Evolutionary conservation across 2,113 vertebrate species (phyloP).

Genomic region (Cynoglossus semilaevis): DNA sequence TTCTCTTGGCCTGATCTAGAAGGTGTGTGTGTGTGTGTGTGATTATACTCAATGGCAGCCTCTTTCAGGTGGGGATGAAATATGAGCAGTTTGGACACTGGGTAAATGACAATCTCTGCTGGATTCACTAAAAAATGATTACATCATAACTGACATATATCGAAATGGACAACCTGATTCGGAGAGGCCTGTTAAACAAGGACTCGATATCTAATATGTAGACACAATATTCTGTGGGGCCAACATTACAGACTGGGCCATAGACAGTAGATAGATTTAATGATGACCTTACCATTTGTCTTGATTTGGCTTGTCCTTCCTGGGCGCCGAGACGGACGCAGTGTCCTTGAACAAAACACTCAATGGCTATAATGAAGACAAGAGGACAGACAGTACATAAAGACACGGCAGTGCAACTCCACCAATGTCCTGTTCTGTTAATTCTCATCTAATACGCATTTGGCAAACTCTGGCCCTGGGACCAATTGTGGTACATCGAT

Average conservation of each 20-base stretch:
- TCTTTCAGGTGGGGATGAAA: slow-evolving; percentile 79
- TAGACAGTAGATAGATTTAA: slow-evolving; percentile 69
- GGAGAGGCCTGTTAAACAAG: slow-evolving; percentile 64
- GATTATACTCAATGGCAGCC: slow-evolving; percentile 75
- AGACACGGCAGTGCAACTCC: neutral
- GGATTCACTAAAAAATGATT: slow-evolving; percentile 76
- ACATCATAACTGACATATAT: slow-evolving; percentile 67
- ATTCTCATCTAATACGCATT: slow-evolving; percentile 19
- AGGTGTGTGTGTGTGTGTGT: slow-evolving; percentile 69
- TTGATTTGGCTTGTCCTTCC: slow-evolving; percentile 69
- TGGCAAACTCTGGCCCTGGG: no score
- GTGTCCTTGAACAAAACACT: slow-evolving; percentile 63
- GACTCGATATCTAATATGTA: slow-evolving; percentile 72
- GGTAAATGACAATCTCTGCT: slow-evolving; percentile 79
- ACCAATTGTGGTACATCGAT: no score
- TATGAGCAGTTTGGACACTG: slow-evolving; percentile 77
- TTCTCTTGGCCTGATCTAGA: slow-evolving; percentile 76
- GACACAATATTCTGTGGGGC: slow-evolving; percentile 57
- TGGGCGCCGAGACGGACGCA: slow-evolving; percentile 34
- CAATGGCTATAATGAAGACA: slow-evolving; percentile 44
- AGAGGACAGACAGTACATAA: slow-evolving; percentile 2
- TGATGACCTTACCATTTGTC: slow-evolving; percentile 76
- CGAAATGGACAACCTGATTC: slow-evolving; percentile 66
- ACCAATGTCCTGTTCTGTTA: slow-evolving; percentile 10
- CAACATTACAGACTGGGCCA: slow-evolving; percentile 61